Base-by-base conservation (phyloP, 2,113 vertebrate species). In the Rutilus rutilus region DNA sequence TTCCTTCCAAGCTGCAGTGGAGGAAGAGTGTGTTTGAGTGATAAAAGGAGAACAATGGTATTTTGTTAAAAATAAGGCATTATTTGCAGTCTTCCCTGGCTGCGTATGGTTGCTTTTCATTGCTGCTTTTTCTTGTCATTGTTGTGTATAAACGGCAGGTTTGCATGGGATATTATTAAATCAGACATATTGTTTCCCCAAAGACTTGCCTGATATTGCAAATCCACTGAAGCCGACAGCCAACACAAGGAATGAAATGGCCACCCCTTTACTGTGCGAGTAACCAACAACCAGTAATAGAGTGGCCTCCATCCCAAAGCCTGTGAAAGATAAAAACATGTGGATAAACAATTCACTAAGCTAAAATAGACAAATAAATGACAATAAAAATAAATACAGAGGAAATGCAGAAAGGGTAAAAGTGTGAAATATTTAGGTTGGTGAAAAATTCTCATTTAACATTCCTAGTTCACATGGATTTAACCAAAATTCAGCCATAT, bases 291-390 rank as follows among this genome's bases (percentile, higher is more conserved):
- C 97, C 1, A 99, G 95, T 86, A 99, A 97, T 85, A 99, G 91
- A 0, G 98, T 99, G 78, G 98, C 98, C 92, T 99, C 98, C 98
- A 99, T 97, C 85, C 97, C 98, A 95, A 99, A 99, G 89, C 98
- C 98, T 99, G 88, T 39, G 87, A 76, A 75, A 36, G 65, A 65
- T 27, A 85, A 19, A 82, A 78, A 90, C 76, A 88, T 85, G 86
- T 50, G 90, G 77, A 59, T 52, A 14, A 15, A 60, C 3, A 42
- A 17, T 39, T n/a, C 23, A n/a, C 21, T 79, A 62, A 59, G 52
- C 19, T 79, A 57, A 57, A 73, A 73, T 42, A 0, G 36, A 12
- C 30, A 67, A 12, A 17, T 60, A 50, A n/a, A 59, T 5, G 2
- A 57, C 54, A 33, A 11, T 64, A 33, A 23, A 47, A 47, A 5